Base-by-base conservation (phyloP, 1,140 invertebrate genomes). In the Philopotamus ludificatus region DNA sequence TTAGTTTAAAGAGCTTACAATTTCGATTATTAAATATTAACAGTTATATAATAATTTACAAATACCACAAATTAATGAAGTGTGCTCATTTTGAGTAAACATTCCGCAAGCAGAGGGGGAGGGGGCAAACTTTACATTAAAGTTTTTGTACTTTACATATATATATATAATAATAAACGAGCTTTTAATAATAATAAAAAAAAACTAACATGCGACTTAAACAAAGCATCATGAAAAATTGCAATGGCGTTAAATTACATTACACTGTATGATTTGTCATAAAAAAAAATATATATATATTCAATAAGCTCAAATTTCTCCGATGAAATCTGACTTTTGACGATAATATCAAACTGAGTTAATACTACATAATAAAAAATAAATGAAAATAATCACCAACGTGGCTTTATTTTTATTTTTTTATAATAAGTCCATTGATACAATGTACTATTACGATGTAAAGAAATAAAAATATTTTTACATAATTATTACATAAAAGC, bases 81-180 rank as follows among this genome's bases (percentile, higher is more conserved):
- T 7, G n/a, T 49, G 45, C 20, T 49, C 4, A 49, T 49, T 8
- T 18, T 41, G 62, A 64, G 62, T 64, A 64, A 64, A 64, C 23
- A 64, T 64, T 64, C 62, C 55, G 62, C 62, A 45, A 21, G 54
- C 4, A 20, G n/a, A 18, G 7, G 44, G 25, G 51, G 50, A 21
- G 18, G 7, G 44, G 25, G 51, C 62, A 64, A 54, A 64, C 20
- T 23, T 20, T 22, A 34, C 41, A 51, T 53, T 7, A 55, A 54
- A 64, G 62, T 64, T 64, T 47, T 42, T 64, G 62, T 64, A 54
- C 62, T 39, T 26, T n/a, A n/a, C n/a, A n/a, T n/a, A n/a, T n/a
- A n/a, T n/a, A n/a, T n/a, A 42, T 44, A 57, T 2, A 45, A 63
- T 50, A 1, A 47, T 47, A 47, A 50, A 12, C n/a, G 4, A 20